Evolutionary conservation across 2,888 invertebrate genomes (phyloP).

Genomic region (Rugalucina vietnamica): DNA sequence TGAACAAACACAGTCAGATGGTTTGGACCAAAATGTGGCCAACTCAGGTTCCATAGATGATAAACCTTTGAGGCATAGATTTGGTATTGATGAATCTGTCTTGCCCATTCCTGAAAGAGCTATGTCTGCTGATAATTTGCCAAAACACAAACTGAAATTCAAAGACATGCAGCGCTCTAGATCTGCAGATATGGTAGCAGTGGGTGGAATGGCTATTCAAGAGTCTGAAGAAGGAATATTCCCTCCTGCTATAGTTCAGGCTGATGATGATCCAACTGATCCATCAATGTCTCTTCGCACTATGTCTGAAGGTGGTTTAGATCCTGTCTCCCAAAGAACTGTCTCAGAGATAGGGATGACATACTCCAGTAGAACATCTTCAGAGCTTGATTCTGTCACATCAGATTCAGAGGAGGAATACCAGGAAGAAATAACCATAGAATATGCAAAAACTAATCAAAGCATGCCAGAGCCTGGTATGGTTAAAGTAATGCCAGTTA

Average conservation of each 20-base stretch:
- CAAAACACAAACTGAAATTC: slow-evolving; percentile 52
- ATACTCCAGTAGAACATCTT: slow-evolving; percentile 51
- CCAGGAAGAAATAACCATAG: slow-evolving; percentile 55
- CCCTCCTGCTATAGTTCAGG: slow-evolving; percentile 63
- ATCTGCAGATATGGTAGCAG: slow-evolving; percentile 70
- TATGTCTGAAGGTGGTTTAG: slow-evolving; percentile 52
- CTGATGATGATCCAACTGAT: slow-evolving; percentile 55
- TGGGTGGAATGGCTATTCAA: slow-evolving; percentile 53
- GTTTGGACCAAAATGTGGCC: slow-evolving; percentile 2
- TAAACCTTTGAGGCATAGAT: slow-evolving; percentile 65
- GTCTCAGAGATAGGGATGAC: slow-evolving; percentile 49
- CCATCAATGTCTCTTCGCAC: slow-evolving; percentile 51
- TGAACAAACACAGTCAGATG: slow-evolving; percentile 26
- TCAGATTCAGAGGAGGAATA: slow-evolving; percentile 45
- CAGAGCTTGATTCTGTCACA: slow-evolving; percentile 29
- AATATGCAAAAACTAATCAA: slow-evolving; percentile 21
- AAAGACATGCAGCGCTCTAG: slow-evolving; percentile 67
- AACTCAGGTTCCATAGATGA: slow-evolving; percentile 34
- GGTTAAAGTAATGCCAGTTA: neutral
- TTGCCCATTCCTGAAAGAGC: slow-evolving; percentile 70
- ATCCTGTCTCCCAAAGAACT: slow-evolving; percentile 47
- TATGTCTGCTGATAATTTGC: slow-evolving; percentile 73
- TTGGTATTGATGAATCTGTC: slow-evolving; percentile 70
- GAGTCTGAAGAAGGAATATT: slow-evolving; percentile 73
- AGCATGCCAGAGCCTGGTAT: neutral